Percentiles rank a stretch among this genome's conserved stretches.
Conservation (phyloP, 2,888 invertebrate species). For the Nemurella pictetii region DNA sequence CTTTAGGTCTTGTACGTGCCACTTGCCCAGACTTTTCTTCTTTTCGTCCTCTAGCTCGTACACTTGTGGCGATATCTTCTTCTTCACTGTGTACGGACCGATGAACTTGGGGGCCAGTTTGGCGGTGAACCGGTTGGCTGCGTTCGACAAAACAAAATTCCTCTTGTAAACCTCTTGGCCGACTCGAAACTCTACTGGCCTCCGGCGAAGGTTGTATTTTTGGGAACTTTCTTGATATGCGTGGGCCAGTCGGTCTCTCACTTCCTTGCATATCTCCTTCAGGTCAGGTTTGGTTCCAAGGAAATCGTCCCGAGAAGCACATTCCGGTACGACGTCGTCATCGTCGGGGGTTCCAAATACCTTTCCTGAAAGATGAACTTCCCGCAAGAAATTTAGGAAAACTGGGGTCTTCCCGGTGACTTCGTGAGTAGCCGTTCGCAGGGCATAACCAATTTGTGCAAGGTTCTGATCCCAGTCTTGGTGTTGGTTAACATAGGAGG, state of each 20-base stretch:
- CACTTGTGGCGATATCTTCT: not conserved
- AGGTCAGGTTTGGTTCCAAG: not conserved
- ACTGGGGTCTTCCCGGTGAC: slow-evolving; percentile 24
- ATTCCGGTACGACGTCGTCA: no score
- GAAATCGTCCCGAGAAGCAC: not conserved
- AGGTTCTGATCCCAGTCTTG: slow-evolving; percentile 21
- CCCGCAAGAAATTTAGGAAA: slow-evolving; percentile 23
- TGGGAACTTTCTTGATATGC: no score
- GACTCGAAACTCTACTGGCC: not conserved
- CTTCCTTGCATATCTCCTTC: no score
- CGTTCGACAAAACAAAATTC: slow-evolving; percentile 9
- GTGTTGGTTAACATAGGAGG: slow-evolving; percentile 25
- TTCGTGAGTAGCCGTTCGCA: slow-evolving; percentile 22
- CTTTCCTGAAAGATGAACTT: not conserved
- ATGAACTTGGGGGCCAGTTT: slow-evolving; percentile 45
- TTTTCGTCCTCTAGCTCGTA: not conserved
- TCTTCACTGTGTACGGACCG: slow-evolving; percentile 40
- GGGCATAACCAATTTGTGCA: not conserved
- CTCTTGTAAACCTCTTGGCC: not conserved
- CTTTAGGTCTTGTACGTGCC: not conserved
- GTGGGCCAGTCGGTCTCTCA: no score
- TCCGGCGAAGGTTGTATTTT: no score
- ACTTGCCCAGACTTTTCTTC: not conserved
- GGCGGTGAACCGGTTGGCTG: slow-evolving; percentile 28
- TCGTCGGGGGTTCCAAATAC: no score